These are phyloP conservation scores for Hexactinellida sp. DNA, from an alignment of 37 sponge, comb jelly and placozoan genomes.

Conservation along the genomic window DNA sequence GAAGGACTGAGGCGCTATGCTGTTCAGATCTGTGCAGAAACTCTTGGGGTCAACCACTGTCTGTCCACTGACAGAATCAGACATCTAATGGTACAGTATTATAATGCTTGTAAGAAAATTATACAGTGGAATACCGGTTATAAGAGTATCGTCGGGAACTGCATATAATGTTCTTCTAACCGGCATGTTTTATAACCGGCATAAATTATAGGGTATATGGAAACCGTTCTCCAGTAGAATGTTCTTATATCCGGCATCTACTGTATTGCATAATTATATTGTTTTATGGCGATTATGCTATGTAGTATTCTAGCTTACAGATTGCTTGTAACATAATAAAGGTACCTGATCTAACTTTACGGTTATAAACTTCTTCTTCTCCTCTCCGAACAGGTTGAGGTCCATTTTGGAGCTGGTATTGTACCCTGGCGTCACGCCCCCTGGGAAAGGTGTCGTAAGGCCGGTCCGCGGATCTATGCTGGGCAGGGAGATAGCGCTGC, in stretches of 20 bases:
- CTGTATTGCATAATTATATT: too few species aligned
- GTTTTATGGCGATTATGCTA: too few species aligned
- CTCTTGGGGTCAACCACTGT: conserved; percentile 98
- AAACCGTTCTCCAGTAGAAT: too few species aligned
- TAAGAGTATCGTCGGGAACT: too few species aligned
- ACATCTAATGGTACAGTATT: conserved; percentile 43
- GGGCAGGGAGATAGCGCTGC: not conserved
- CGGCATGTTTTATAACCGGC: too few species aligned
- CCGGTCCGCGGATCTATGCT: conserved; percentile 37
- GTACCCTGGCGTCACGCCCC: conserved; percentile 67
- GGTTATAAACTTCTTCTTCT: conserved; percentile 83
- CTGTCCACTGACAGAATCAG: conserved; percentile 93
- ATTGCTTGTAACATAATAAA: too few species aligned
- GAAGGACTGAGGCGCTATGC: conserved; percentile 68
- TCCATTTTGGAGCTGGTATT: conserved; percentile 62
- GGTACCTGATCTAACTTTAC: conserved; percentile 92
- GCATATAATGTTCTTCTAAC: too few species aligned
- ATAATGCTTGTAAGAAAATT: not conserved
- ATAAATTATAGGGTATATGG: too few species aligned
- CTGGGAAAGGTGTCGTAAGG: conserved; percentile 36
- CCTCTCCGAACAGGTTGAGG: conserved; percentile 89
- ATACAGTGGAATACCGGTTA: not conserved
- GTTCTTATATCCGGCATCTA: too few species aligned
- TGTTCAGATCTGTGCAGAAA: conserved; percentile 91
- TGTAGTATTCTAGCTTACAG: too few species aligned